phyloP scores from a whole-genome alignment of 2,888 invertebrate genomes.

The Drosophila robusta region DNA sequence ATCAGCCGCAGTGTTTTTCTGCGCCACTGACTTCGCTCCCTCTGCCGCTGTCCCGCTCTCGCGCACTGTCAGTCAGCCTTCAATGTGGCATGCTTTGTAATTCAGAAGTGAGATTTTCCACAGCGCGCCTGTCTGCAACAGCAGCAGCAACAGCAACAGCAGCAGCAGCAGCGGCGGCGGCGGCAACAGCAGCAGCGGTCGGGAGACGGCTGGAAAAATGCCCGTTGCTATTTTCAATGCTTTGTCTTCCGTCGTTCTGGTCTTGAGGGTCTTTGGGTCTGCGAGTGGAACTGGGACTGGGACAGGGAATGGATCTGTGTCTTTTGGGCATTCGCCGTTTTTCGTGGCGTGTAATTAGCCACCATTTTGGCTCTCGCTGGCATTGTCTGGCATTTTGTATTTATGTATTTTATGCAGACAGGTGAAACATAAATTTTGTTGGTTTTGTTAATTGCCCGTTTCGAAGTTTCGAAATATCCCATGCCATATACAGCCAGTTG shows the following conservation, averaged over 20 bases:
- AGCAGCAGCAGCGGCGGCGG: slow-evolving; percentile 45
- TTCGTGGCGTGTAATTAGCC: slow-evolving; percentile 76
- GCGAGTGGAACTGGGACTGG: slow-evolving; percentile 14
- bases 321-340: slow-evolving; percentile 42
- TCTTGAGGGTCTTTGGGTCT: slow-evolving; percentile 34
- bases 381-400: slow-evolving; percentile 67
- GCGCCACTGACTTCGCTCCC: slow-evolving; percentile 57
- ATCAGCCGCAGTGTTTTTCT: slow-evolving; percentile 79
- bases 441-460: slow-evolving; percentile 75
- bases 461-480: slow-evolving; percentile 56
- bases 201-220: slow-evolving; percentile 65
- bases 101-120: slow-evolving; percentile 83
- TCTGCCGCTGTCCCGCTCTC: slow-evolving; percentile 36
- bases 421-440: slow-evolving; percentile 83
- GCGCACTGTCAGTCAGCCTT: slow-evolving; percentile 50
- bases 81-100: slow-evolving; percentile 72
- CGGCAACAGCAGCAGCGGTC: slow-evolving; percentile 45
- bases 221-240: slow-evolving; percentile 72
- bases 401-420: slow-evolving; percentile 76
- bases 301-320: slow-evolving; percentile 13
- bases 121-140: slow-evolving; percentile 72
- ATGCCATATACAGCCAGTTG: slow-evolving; percentile 25
- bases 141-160: slow-evolving; percentile 49
- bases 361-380: slow-evolving; percentile 61
- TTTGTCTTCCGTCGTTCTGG: slow-evolving; percentile 45